Percentiles rank a stretch among this genome's conserved stretches.
phyloP scores from a whole-genome alignment of 2,113 vertebrate genomes.

The Triplophysa dalaica region DNA sequence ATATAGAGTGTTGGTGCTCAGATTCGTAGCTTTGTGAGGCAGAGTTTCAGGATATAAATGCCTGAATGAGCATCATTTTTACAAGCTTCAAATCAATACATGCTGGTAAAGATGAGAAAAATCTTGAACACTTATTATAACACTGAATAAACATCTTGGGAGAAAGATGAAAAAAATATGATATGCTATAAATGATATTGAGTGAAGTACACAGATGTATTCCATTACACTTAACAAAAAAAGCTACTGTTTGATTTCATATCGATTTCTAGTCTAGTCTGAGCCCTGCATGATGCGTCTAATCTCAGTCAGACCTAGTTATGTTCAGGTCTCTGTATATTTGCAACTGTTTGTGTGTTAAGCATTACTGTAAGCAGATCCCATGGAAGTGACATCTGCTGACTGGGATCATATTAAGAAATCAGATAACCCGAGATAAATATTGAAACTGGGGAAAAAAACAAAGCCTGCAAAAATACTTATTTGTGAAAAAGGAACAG shows the following conservation, averaged over 20 bases:
- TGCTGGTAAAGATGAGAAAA: not conserved
- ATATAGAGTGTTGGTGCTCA: not conserved
- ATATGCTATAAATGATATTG: too few species aligned
- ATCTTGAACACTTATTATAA: not conserved
- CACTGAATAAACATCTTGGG: not conserved
- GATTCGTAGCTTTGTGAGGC: not conserved
- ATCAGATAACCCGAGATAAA: too few species aligned
- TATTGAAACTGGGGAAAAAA: too few species aligned
- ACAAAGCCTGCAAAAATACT: too few species aligned
- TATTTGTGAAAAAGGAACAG: not conserved
- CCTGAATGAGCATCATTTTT: not conserved
- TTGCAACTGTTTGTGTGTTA: not conserved
- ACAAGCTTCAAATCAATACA: not conserved
- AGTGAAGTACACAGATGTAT: too few species aligned
- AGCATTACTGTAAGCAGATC: too few species aligned
- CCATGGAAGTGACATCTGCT: not conserved
- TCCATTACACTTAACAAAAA: not conserved
- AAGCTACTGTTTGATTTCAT: not conserved
- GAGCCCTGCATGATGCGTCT: too few species aligned
- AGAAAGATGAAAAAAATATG: too few species aligned
- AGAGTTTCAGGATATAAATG: conserved; percentile 4
- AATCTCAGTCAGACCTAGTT: conserved; percentile 2
- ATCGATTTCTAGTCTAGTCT: too few species aligned
- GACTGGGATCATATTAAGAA: not conserved
- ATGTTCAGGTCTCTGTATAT: not conserved